Conservation (phyloP, 2,113 vertebrate genomes). For the Camelus dromedarius region DNA sequence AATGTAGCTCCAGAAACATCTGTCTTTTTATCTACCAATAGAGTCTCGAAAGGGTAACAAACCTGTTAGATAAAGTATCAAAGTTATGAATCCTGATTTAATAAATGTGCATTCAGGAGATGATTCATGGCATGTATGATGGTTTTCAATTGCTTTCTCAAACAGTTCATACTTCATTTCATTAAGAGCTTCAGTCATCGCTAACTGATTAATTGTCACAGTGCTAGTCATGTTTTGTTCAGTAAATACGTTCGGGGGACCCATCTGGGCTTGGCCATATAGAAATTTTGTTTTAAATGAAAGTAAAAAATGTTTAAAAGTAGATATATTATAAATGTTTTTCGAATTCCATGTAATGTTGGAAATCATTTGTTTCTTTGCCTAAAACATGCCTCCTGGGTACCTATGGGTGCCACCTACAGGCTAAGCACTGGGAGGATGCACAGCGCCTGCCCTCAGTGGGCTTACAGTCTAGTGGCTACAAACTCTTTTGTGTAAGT, state of each 20-base stretch:
- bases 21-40: constrained; percentile 79
- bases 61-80: constrained; percentile 84
- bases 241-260: constrained; percentile 82
- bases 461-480: background rate
- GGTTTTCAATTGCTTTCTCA: constrained; percentile 88
- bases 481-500: background rate
- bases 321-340: background rate
- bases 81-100: constrained; percentile 85
- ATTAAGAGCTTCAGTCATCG: constrained; percentile 86
- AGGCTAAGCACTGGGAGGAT: background rate
- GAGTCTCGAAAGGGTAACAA: constrained; percentile 76
- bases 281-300: constrained; percentile 79
- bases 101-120: constrained; percentile 85
- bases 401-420: fast-evolving
- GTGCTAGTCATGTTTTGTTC: constrained; percentile 86
- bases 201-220: constrained; percentile 87
- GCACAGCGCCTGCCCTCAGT: fast-evolving
- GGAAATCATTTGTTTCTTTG: background rate
- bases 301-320: constrained; percentile 70
- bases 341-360: background rate
- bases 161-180: constrained; percentile 87
- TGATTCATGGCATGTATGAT: constrained; percentile 88
- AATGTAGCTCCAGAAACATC: constrained; percentile 79
- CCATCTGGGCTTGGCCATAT: constrained; percentile 77
- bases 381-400: background rate